These are phyloP conservation scores for Geophilus truncorum DNA, from an alignment of 2,888 invertebrate genomes.

Conservation along the genomic window DNA sequence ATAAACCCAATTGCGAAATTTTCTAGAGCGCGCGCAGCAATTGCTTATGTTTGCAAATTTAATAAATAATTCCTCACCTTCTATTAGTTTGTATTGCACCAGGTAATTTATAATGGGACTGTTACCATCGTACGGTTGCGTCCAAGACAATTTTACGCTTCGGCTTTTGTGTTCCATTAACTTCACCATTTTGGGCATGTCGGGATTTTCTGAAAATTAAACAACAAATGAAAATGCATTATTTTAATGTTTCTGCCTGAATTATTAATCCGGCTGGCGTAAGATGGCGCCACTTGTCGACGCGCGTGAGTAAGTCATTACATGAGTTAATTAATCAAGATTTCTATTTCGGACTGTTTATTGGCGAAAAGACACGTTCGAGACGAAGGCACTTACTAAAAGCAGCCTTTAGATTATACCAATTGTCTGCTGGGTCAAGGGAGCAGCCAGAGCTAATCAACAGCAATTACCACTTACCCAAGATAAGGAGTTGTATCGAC, in stretches of 20 bases:
- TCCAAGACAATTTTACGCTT: constrained; percentile 85
- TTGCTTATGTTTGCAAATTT: background rate
- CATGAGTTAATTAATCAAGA: background rate
- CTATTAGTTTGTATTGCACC: constrained; percentile 76
- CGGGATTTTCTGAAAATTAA: constrained; percentile 64
- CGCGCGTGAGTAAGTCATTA: background rate
- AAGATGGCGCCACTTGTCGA: background rate
- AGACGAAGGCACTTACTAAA: too few relatives aligned
- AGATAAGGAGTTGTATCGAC: constrained; percentile 34
- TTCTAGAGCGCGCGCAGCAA: background rate
- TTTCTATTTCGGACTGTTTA: background rate
- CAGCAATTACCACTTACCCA: constrained; percentile 30
- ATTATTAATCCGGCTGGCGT: background rate
- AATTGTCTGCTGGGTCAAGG: too few relatives aligned
- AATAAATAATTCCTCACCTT: constrained; percentile 43
- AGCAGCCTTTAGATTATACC: too few relatives aligned
- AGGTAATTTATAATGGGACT: constrained; percentile 82
- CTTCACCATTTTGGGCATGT: constrained; percentile 80
- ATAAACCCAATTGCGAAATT: background rate
- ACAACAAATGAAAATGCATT: background rate
- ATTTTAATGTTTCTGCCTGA: background rate
- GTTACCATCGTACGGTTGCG: constrained; percentile 86
- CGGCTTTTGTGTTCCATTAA: constrained; percentile 86
- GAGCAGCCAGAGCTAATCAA: background rate
- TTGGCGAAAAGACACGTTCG: too few relatives aligned